A percentile compares a stretch with the other conserved stretches of the same genome.
These are phyloP conservation scores for Heteromurus nitidus DNA, from an alignment of 2,888 invertebrate species.

Conservation along the genomic window DNA sequence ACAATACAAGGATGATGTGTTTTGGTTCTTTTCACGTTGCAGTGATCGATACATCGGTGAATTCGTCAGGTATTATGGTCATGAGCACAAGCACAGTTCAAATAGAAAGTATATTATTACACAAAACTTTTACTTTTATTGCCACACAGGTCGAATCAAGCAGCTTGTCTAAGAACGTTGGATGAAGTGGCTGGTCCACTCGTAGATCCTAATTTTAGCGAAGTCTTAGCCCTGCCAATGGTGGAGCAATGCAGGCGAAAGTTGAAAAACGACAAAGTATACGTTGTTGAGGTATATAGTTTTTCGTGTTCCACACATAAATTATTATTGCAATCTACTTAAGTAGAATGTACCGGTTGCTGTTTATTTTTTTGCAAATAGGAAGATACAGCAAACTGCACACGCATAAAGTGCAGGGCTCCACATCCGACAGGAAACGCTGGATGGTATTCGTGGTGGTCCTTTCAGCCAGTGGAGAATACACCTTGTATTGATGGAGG, in stretches of 20 bases:
- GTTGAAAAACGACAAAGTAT: no score
- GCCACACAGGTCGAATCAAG: constrained; percentile 32
- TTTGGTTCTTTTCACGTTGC: constrained; percentile 64
- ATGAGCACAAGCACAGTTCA: no score
- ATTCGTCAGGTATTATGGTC: constrained; percentile 56
- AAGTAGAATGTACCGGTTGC: no score
- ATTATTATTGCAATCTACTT: no score
- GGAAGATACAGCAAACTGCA: constrained; percentile 37
- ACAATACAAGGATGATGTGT: constrained; percentile 26
- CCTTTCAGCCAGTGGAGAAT: constrained; percentile 42
- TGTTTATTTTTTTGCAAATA: no score
- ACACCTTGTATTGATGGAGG: constrained; percentile 1
- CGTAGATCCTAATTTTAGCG: constrained; percentile 19
- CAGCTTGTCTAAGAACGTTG: constrained; percentile 31
- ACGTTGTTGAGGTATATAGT: no score
- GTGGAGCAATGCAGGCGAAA: constrained; percentile 43
- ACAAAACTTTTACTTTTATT: background rate
- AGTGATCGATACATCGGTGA: constrained; percentile 62
- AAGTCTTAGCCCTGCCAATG: constrained; percentile 40
- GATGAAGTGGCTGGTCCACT: constrained; percentile 6
- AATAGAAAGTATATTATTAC: no score
- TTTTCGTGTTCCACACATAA: no score
- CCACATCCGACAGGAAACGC: no score
- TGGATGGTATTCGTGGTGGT: no score
- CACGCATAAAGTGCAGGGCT: constrained; percentile 31